Evolutionary conservation across 2,888 invertebrate genomes (phyloP), one percentile per base, ranked within the genome.

Genomic region (Branchellion lobata): DNA sequence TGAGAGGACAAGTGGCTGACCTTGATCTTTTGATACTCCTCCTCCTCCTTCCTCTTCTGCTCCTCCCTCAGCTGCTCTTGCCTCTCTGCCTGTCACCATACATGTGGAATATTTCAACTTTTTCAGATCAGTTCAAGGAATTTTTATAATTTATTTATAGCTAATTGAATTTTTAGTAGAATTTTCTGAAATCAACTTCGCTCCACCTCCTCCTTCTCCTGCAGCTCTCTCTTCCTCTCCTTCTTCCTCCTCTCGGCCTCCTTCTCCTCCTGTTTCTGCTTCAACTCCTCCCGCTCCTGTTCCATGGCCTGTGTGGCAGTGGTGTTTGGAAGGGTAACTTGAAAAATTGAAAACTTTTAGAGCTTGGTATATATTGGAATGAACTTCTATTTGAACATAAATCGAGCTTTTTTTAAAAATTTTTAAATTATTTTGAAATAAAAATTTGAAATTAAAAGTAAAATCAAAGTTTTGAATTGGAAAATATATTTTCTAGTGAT

Each of bases 221-320:
- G 85, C 77, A 84, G 83, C 79, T 84, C 85, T 76, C 84, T 81
- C 79, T 83, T 84, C 79, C 84, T 91, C 85, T 94, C 93, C 82
- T 92, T 92, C 27, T 89, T 90, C 83, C 92, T 92, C 84, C 91
- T 92, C 72, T 92, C 90, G 85, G 94, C 93, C 82, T 93, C 93
- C 82, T 93, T 93, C 31, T 90, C 89, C 80, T 92, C 92, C 81
- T 94, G 93, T 81, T 91, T 90, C 84, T 91, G 92, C 86, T 93
- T 94, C 82, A 91, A 92, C 77, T 94, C 92, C 84, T 93, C 93
- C 51, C 94, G 90, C 81, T 92, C 90, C 81, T 91, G 90, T 83
- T 81, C 78, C 61, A 81, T 53, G 27, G 74, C 57, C 79, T 83
- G 74, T 5, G 36, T 40, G 18, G 31, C 21, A 40, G 36, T n/a